Conservation (phyloP, 2,797 vertebrate species). For the Phrynocephalus guinanensis region DNA sequence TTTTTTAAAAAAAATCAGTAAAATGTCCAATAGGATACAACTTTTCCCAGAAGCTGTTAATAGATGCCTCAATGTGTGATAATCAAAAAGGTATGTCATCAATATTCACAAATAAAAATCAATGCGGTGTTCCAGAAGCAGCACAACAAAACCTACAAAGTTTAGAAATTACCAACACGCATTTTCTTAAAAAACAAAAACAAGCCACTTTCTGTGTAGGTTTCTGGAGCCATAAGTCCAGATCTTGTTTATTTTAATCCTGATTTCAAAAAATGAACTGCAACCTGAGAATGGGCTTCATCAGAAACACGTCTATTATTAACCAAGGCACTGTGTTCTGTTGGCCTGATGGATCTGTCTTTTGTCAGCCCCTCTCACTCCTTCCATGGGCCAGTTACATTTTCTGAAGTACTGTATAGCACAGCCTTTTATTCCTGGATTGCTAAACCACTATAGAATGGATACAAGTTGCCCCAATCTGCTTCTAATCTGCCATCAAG, state of each 20-base stretch:
- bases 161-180: slow-evolving; percentile 26
- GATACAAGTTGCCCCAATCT: neutral
- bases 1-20: too few species aligned
- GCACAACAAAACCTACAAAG: neutral
- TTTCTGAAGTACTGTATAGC: slow-evolving; percentile 13
- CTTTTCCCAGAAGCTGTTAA: neutral
- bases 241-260: neutral
- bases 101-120: neutral
- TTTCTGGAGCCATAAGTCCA: neutral
- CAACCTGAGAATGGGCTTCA: neutral
- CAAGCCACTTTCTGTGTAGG: neutral
- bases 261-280: neutral
- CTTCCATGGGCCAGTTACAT: neutral
- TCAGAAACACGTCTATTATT: neutral
- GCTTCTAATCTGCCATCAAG: slow-evolving; percentile 34
- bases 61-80: too few species aligned
- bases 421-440: neutral
- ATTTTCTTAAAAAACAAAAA: neutral
- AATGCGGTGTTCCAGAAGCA: neutral
- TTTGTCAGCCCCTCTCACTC: neutral
- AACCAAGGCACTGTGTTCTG: neutral
- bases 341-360: neutral
- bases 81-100: neutral
- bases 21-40: too few species aligned
- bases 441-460: neutral